Evolutionary conservation across 2,113 vertebrate genomes (phyloP), one percentile per base, ranked within the genome.

Genomic region (Chrysochloris asiatica): DNA sequence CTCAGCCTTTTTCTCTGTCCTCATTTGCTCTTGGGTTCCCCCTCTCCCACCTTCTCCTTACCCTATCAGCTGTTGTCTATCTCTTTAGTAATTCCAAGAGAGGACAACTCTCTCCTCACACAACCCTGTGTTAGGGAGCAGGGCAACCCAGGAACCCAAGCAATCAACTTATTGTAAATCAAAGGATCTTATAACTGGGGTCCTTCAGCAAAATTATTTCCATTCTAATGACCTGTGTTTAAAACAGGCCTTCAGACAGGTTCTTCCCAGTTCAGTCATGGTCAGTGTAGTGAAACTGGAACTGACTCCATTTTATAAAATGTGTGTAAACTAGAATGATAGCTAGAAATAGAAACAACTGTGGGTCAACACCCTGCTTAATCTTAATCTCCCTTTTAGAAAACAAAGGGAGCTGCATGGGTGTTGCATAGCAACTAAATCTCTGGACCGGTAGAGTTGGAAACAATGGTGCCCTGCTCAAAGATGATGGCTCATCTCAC

Each of bases 181-280:
- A 52, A 16, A 19, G 50, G 13, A 73, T 83, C 56, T 81, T 67
- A 84, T 4, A 52, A 77, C 50, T 50, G 36, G 14, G 26, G 26
- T 6, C 63, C 71, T 89, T 86, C 71, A 72, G 47, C 17, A 21
- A 89, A 87, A 88, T 79, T 61, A 56, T 67, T 77, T 21, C 33
- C 54, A 78, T 81, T 84, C 17, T 38, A 36, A 59, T 86, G 41
- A 50, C 38, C n/a, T 93, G 22, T 82, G 61, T 89, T 90, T 84
- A 85, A 87, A 84, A 80, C 24, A 28, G 56, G 56, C 4, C 56
- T 28, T 59, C 56, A 59, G 26, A 59, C 56, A 8, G 56, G 56
- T 56, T 16, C 8, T 56, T 56, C 54, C 17, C 26, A 26, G 26
- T 63, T 63, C 61, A 33, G 61, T 63, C 61, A 63, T 33, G 61